phyloP scores from a whole-genome alignment of 2,797 vertebrate genomes.

The Bradypodion pumilum region DNA sequence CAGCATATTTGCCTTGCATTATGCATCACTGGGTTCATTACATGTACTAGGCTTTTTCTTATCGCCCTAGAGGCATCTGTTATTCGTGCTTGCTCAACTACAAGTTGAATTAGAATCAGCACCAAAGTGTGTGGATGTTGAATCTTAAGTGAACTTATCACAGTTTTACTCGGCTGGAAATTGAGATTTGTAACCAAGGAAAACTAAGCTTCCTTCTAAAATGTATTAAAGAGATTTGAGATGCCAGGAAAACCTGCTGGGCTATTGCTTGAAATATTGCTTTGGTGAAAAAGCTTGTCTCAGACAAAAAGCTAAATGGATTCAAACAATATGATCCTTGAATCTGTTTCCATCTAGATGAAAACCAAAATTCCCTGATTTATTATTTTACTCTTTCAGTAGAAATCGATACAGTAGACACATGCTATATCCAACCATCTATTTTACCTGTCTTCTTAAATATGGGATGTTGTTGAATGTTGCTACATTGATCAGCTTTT shows the following conservation, averaged over 20 bases:
- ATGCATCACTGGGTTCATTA: conserved; percentile 10
- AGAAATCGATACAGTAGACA: not conserved
- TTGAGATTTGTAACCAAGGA: not conserved
- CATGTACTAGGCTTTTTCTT: not conserved
- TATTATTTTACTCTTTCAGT: not conserved
- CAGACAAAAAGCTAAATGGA: not conserved
- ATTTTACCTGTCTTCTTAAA: not conserved
- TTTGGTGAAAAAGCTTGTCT: not conserved
- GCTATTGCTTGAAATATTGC: not conserved
- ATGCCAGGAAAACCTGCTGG: not conserved
- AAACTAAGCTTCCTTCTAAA: not conserved
- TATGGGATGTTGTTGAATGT: not conserved
- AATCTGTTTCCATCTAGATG: not conserved
- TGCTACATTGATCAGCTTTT: not conserved
- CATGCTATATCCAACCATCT: not conserved
- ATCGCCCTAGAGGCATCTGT: conserved; percentile 20
- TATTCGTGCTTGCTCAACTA: conserved; percentile 11
- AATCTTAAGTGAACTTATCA: conserved; percentile 14
- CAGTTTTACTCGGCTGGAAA: not conserved
- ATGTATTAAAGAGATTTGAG: not conserved
- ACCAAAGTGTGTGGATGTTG: not conserved
- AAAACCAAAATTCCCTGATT: not conserved
- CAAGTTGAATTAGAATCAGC: conserved; percentile 5
- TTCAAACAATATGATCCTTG: too few species aligned
- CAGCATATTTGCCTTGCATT: conserved; percentile 1